Percentiles rank a stretch among this genome's conserved stretches.
Conservation (phyloP, 2,797 vertebrate species). For the Pangasius macronema region DNA sequence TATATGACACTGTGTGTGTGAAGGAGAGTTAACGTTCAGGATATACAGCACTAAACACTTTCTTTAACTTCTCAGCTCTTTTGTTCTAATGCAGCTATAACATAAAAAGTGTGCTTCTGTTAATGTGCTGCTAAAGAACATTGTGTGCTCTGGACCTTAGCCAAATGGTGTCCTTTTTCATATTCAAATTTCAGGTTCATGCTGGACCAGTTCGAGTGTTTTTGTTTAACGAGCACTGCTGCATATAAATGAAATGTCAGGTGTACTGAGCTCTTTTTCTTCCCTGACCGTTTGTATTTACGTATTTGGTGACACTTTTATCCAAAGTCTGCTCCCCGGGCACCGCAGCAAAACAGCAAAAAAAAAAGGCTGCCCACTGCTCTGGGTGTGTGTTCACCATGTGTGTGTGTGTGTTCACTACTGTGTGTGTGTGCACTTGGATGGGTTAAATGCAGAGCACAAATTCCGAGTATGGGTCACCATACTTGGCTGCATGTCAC, state of each 20-base stretch:
- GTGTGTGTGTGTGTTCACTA: too few relatives aligned
- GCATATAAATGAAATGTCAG: constrained; percentile 16
- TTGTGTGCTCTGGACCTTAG: constrained; percentile 10
- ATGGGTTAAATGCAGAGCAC: too few relatives aligned
- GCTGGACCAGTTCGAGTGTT: neutral
- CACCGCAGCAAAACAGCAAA: too few relatives aligned
- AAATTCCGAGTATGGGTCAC: too few relatives aligned
- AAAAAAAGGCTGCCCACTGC: too few relatives aligned
- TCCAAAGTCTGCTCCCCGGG: neutral
- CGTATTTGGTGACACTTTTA: neutral
- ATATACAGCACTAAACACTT: neutral
- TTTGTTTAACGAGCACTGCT: constrained; percentile 4
- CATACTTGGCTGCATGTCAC: too few relatives aligned
- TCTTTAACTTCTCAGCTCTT: neutral
- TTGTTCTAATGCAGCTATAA: neutral
- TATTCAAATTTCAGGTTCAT: constrained; percentile 22
- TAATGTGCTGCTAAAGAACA: neutral
- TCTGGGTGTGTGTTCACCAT: too few relatives aligned
- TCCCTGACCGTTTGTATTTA: neutral
- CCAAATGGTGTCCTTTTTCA: constrained; percentile 24
- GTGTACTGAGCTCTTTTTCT: neutral
- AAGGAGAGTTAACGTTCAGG: neutral
- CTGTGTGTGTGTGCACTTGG: too few relatives aligned
- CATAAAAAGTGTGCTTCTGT: neutral
- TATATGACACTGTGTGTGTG: neutral